A percentile compares a stretch with the other conserved stretches of the same genome.
These are phyloP conservation scores for Lycophotia porphyrea DNA, from an alignment of 2,888 invertebrate genomes.

Conservation along the genomic window DNA sequence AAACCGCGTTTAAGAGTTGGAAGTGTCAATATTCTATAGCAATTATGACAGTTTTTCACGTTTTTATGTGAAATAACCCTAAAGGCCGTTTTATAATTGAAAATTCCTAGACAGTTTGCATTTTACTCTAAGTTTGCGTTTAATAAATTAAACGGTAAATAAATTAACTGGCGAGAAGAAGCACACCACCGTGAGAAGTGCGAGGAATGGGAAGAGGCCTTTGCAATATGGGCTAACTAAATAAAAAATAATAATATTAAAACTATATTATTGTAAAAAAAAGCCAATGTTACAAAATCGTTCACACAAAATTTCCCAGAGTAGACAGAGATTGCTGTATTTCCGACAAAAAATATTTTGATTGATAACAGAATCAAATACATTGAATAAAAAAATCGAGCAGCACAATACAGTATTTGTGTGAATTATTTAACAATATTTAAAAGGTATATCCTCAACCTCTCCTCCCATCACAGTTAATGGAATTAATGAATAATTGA, in stretches of 20 bases:
- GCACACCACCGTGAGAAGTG: too few relatives aligned
- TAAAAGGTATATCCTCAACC: constrained; percentile 1
- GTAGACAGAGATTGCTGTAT: not conserved
- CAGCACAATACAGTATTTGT: not conserved
- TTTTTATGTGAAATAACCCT: not conserved
- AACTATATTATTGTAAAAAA: too few relatives aligned
- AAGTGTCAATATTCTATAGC: not conserved
- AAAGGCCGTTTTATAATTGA: not conserved
- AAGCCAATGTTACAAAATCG: not conserved
- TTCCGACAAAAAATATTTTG: not conserved
- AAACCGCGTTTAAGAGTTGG: not conserved
- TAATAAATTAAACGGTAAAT: too few relatives aligned
- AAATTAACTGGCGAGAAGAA: too few relatives aligned
- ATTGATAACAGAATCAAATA: not conserved
- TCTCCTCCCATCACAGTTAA: not conserved
- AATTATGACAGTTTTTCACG: not conserved
- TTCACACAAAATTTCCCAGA: not conserved
- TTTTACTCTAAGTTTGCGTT: not conserved
- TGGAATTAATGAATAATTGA: constrained; percentile 13
- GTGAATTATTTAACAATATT: constrained; percentile 14
- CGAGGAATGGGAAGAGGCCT: too few relatives aligned
- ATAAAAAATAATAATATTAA: too few relatives aligned
- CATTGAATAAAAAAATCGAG: not conserved
- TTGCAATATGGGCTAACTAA: too few relatives aligned
- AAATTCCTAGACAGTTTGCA: not conserved